Evolutionary conservation across 2,113 vertebrate species (phyloP).

Genomic region (Pseudonaja textilis): DNA sequence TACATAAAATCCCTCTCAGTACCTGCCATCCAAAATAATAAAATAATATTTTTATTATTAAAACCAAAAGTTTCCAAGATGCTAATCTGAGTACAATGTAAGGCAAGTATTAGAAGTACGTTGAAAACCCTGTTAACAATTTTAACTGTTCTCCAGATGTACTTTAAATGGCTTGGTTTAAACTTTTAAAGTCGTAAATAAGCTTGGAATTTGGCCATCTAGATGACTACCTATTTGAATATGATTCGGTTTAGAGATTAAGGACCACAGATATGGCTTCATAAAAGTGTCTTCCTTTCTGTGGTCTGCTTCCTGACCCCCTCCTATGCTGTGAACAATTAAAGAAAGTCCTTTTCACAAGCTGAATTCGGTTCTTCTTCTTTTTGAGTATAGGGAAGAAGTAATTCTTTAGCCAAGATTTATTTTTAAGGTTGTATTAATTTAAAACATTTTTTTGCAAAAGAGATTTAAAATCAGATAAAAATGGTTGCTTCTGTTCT

Average conservation of each 20-base stretch:
- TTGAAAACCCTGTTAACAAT: background rate
- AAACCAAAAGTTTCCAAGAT: slow-evolving; percentile 69
- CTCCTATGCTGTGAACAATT: background rate
- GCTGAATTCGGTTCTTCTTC: background rate
- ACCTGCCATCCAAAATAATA: slow-evolving; percentile 61
- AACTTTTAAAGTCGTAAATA: no score
- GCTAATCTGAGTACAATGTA: background rate
- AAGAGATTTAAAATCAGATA: background rate
- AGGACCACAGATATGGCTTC: background rate
- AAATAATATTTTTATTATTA: slow-evolving; percentile 70
- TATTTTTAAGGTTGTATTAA: background rate
- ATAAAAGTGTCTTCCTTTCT: background rate
- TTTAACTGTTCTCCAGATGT: background rate
- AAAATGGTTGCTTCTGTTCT: background rate
- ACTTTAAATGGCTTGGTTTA: no score
- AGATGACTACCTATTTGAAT: background rate
- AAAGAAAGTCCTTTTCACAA: background rate
- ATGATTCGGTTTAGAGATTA: background rate
- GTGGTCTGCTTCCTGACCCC: background rate
- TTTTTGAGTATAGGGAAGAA: background rate
- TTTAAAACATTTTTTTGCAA: background rate
- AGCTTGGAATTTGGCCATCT: background rate
- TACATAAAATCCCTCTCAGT: slow-evolving; percentile 11
- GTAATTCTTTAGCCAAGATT: background rate
- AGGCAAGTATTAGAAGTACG: background rate